Conservation (phyloP, 2,888 invertebrate species). For the Drosophila aldrichi region DNA sequence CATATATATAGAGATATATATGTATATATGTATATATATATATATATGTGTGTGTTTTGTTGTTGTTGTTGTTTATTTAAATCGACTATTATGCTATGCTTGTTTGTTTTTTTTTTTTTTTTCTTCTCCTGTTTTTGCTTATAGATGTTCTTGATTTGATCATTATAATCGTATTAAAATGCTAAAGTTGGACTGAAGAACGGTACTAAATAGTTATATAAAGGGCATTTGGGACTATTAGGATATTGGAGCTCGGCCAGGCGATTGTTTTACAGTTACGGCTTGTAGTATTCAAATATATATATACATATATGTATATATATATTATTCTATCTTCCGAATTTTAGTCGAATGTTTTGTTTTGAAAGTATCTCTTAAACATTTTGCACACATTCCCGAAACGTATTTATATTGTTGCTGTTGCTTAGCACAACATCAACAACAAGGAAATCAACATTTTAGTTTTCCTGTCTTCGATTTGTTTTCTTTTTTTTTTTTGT, state of each 20-base stretch:
- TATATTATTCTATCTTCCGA: not conserved
- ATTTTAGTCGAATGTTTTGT: not conserved
- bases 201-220: slow-evolving; percentile 43
- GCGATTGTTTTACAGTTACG: slow-evolving; percentile 18
- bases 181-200: slow-evolving; percentile 59
- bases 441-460: slow-evolving; percentile 14
- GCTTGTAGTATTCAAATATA: no score
- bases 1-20: not conserved
- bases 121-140: not conserved
- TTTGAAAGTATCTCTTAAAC: not conserved
- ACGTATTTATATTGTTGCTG: slow-evolving; percentile 15
- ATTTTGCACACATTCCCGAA: not conserved
- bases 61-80: not conserved
- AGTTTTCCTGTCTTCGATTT: not conserved
- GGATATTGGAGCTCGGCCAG: slow-evolving; percentile 11
- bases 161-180: slow-evolving; percentile 47
- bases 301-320: not conserved
- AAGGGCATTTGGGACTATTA: slow-evolving; percentile 11
- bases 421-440: slow-evolving; percentile 20
- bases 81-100: slow-evolving; percentile 24
- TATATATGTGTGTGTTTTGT: not conserved
- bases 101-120: not conserved
- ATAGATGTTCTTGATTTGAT: slow-evolving; percentile 10
- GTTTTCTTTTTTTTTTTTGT: not conserved
- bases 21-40: slow-evolving; percentile 2